Percentiles rank a stretch among this genome's conserved stretches.
Conservation (phyloP, 2,113 vertebrate species). For the Leptosomus discolor region DNA sequence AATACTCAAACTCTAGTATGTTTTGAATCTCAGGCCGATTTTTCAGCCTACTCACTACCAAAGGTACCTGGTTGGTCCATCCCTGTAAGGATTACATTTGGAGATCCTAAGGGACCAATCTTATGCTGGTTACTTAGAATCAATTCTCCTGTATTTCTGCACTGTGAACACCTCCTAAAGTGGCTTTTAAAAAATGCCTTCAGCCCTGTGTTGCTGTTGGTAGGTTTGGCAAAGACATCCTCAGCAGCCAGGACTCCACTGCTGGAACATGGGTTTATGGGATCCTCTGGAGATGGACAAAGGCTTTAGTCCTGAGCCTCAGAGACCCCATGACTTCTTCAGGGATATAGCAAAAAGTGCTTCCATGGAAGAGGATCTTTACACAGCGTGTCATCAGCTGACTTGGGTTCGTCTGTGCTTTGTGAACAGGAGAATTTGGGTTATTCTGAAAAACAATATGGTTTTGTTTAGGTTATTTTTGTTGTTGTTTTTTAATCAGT, state of each 20-base stretch:
- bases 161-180: not conserved
- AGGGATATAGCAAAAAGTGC: not conserved
- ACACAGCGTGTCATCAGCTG: not conserved
- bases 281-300: not conserved
- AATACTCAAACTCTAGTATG: not conserved
- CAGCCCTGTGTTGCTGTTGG: not conserved
- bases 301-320: not conserved
- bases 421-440: not conserved
- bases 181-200: not conserved
- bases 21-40: not conserved
- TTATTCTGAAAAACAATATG: not conserved
- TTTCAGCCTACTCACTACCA: not conserved
- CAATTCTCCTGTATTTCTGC: not conserved
- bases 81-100: not conserved
- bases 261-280: not conserved
- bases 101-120: not conserved
- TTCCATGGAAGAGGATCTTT: not conserved
- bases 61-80: not conserved
- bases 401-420: not conserved
- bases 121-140: not conserved
- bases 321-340: not conserved
- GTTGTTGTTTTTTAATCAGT: not conserved
- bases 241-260: not conserved
- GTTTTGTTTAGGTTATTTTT: not conserved
- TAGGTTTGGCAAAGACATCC: not conserved